These are phyloP conservation scores for Polydrusus pterygomalis DNA, from an alignment of 2,888 invertebrate species.

Conservation along the genomic window DNA sequence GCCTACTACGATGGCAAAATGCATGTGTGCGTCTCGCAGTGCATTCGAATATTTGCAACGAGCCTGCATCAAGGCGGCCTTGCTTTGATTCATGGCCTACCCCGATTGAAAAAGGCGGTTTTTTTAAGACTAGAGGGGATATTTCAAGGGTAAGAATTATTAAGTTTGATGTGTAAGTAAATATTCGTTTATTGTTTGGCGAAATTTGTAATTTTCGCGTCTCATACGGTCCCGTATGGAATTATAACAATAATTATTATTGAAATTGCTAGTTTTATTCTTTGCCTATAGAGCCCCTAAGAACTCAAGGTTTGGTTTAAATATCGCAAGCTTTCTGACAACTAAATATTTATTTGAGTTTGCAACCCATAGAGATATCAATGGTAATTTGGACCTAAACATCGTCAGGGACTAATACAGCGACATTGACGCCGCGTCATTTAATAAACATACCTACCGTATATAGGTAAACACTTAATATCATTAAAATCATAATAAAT, in stretches of 20 bases:
- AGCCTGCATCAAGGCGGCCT: slow-evolving; percentile 57
- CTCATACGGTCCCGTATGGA: background rate
- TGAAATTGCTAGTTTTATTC: background rate
- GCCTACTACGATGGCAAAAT: slow-evolving; percentile 51
- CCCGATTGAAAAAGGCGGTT: slow-evolving; percentile 56
- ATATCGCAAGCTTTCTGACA: too few relatives aligned
- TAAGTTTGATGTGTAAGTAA: slow-evolving; percentile 46
- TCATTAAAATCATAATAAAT: slow-evolving; percentile 29
- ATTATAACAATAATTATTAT: too few relatives aligned
- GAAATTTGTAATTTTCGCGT: background rate
- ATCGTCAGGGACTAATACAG: too few relatives aligned
- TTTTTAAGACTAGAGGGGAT: slow-evolving; percentile 51
- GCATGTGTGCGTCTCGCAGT: slow-evolving; percentile 57
- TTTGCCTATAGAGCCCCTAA: too few relatives aligned
- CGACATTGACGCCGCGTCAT: too few relatives aligned
- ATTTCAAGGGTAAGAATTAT: slow-evolving; percentile 52
- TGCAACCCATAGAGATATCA: too few relatives aligned
- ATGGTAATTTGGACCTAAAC: too few relatives aligned
- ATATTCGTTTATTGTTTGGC: slow-evolving; percentile 38
- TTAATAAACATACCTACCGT: too few relatives aligned
- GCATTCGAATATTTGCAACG: slow-evolving; percentile 56
- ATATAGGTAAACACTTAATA: background rate
- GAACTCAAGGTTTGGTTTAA: too few relatives aligned
- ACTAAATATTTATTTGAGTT: too few relatives aligned
- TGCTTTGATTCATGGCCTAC: slow-evolving; percentile 56